Evolutionary conservation across 64 coral and sea anemone species (phyloP).

Genomic region (Stichodactyla helianthus): DNA sequence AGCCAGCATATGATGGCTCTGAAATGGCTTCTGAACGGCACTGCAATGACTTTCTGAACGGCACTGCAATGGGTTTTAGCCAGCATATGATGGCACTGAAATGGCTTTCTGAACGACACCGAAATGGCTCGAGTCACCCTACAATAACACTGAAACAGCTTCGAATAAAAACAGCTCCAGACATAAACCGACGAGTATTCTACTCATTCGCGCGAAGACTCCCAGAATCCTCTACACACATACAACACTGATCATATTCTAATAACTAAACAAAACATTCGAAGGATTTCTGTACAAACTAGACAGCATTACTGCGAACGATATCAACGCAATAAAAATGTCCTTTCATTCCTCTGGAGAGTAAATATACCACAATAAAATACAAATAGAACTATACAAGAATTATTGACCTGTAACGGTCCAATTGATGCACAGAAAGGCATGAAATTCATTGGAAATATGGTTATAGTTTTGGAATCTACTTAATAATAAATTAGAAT

Average conservation of each 20-base stretch:
- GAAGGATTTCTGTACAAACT: conserved; percentile 3
- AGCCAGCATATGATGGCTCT: no score
- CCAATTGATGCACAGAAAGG: neutral
- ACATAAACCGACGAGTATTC: no score
- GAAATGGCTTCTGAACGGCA: no score
- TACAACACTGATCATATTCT: neutral
- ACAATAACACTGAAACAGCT: no score
- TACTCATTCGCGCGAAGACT: neutral
- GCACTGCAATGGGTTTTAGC: no score
- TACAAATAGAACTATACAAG: conserved; percentile 4
- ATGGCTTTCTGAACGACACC: no score
- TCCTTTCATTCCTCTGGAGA: neutral
- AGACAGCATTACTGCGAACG: neutral
- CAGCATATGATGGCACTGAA: no score
- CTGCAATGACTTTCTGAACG: no score
- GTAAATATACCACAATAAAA: neutral
- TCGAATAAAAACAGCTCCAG: no score
- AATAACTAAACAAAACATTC: neutral
- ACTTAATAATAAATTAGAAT: conserved; percentile 8
- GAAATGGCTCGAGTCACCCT: no score
- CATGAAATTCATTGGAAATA: neutral
- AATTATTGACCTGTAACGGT: neutral
- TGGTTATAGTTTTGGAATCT: neutral
- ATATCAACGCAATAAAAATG: neutral
- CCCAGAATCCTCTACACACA: neutral